phyloP scores from a whole-genome alignment of 2,113 vertebrate genomes.

The Stegostoma tigrinum region DNA sequence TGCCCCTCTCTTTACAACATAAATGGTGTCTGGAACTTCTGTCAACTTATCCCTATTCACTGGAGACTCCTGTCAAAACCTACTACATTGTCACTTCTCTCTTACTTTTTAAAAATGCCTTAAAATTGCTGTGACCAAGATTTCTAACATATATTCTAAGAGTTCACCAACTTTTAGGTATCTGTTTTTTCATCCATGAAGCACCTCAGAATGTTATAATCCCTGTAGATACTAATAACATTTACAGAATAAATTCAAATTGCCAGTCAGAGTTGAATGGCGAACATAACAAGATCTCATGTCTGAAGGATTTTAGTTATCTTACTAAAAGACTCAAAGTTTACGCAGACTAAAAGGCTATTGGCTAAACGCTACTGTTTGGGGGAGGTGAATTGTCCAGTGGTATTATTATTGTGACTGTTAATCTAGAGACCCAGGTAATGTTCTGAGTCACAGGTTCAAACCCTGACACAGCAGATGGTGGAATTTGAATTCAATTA shows the following conservation, averaged over 20 bases:
- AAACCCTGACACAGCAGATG: too few species aligned
- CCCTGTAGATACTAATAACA: not conserved
- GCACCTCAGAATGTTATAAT: not conserved
- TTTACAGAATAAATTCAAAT: not conserved
- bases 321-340: too few species aligned
- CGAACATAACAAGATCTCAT: too few species aligned
- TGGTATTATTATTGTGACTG: too few species aligned
- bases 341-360: too few species aligned
- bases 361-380: too few species aligned
- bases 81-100: not conserved
- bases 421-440: too few species aligned
- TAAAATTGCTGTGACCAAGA: not conserved
- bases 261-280: not conserved
- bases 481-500: too few species aligned
- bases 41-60: not conserved
- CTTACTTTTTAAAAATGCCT: not conserved
- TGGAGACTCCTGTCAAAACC: not conserved
- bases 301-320: too few species aligned
- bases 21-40: not conserved
- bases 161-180: not conserved
- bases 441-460: too few species aligned
- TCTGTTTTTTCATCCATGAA: not conserved
- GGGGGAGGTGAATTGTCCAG: too few species aligned
- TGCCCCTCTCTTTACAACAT: not conserved
- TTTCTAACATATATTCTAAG: not conserved